These are phyloP conservation scores for Lophius americanus DNA, from an alignment of 2,797 vertebrate species.

Conservation along the genomic window DNA sequence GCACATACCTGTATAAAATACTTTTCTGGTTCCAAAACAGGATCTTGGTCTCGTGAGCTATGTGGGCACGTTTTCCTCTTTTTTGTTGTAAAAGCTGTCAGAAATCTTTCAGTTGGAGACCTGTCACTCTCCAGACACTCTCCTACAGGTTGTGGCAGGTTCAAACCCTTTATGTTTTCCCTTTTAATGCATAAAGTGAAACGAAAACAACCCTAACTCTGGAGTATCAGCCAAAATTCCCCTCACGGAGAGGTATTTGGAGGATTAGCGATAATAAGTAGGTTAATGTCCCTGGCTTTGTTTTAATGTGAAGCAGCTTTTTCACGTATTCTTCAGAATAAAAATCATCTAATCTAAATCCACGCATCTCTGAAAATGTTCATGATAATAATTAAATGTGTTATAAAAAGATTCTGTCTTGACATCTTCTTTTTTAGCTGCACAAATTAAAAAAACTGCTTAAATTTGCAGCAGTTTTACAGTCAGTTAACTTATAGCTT, in stretches of 20 bases:
- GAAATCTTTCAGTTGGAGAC: slow-evolving; percentile 28
- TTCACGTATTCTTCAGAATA: slow-evolving; percentile 20
- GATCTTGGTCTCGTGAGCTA: not conserved
- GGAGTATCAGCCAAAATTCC: slow-evolving; percentile 16
- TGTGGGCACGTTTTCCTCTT: slow-evolving; percentile 7
- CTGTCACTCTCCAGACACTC: slow-evolving; percentile 36
- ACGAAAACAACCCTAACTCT: slow-evolving; percentile 29
- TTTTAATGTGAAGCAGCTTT: slow-evolving; percentile 18
- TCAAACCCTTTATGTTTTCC: slow-evolving; percentile 37
- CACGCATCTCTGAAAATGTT: not conserved
- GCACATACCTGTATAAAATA: not conserved
- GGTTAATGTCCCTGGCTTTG: slow-evolving; percentile 28
- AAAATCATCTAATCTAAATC: not conserved
- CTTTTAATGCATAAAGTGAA: slow-evolving; percentile 29
- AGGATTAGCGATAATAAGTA: slow-evolving; percentile 54
- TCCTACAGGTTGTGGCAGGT: slow-evolving; percentile 56
- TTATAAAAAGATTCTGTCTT: not conserved
- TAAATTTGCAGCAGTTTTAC: too few relatives aligned
- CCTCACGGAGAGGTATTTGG: slow-evolving; percentile 36
- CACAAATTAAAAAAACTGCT: not conserved
- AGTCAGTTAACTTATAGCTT: too few relatives aligned
- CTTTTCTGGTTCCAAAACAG: not conserved
- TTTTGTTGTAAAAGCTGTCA: slow-evolving; percentile 7
- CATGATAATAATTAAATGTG: not conserved
- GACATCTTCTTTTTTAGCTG: not conserved